These are phyloP conservation scores for Macrosiphum euphorbiae DNA, from an alignment of 2,888 invertebrate species.

Conservation along the genomic window DNA sequence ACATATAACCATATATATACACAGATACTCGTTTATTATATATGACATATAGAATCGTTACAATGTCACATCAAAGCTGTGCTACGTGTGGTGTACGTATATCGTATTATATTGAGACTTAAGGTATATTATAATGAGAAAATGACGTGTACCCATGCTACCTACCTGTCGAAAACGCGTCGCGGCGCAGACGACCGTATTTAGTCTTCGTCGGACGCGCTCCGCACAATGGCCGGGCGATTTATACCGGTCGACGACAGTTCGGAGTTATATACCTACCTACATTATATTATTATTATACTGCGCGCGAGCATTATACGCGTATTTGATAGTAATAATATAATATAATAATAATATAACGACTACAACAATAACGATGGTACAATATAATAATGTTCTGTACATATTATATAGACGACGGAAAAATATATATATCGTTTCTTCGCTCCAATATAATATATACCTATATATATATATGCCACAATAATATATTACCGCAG, in stretches of 20 bases:
- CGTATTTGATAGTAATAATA: not conserved
- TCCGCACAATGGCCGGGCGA: constrained; percentile 38
- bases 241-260: constrained; percentile 25
- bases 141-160: not conserved
- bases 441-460: not conserved
- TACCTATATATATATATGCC: not conserved
- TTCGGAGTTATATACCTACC: not conserved
- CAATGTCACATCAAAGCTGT: not conserved
- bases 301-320: not conserved
- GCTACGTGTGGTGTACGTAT: not conserved
- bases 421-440: not conserved
- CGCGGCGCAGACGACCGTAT: constrained; percentile 32
- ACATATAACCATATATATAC: no score
- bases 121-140: not conserved
- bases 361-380: not conserved
- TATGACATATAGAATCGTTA: not conserved
- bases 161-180: constrained; percentile 54
- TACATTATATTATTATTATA: not conserved
- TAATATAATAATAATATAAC: not conserved
- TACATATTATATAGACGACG: not conserved
- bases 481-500: not conserved
- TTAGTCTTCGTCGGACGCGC: constrained; percentile 43
- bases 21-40: not conserved
- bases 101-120: not conserved
- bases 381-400: not conserved